phyloP scores from a whole-genome alignment of 1,140 invertebrate species.

The Epicauta chinensis region DNA sequence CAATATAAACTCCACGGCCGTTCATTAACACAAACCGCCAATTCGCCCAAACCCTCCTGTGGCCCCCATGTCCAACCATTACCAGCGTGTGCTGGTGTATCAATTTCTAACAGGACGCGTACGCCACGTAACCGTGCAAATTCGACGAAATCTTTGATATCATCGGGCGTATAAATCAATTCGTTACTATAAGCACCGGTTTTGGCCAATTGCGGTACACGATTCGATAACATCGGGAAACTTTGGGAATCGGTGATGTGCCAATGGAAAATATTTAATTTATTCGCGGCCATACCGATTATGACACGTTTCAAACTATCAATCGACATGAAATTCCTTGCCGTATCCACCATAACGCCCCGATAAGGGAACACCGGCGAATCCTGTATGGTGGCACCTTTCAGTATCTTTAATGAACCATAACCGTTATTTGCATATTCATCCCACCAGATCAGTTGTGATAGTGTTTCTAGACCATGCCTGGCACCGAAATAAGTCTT shows the following conservation, averaged over 20 bases:
- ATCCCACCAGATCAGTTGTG: conserved; percentile 72
- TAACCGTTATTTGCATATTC: conserved; percentile 53
- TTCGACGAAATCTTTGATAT: conserved; percentile 58
- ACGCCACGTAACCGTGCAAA: conserved; percentile 64
- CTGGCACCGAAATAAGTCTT: conserved; percentile 69
- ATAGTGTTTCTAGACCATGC: conserved; percentile 72
- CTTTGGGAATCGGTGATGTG: conserved; percentile 79
- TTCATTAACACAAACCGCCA: conserved; percentile 66
- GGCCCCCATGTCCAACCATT: conserved; percentile 76
- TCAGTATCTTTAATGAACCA: conserved; percentile 50
- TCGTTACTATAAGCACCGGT: conserved; percentile 68
- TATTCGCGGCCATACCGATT: conserved; percentile 69
- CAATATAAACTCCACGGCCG: conserved; percentile 72
- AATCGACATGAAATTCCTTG: conserved; percentile 67
- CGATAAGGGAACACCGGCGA: conserved; percentile 57
- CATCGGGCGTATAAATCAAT: conserved; percentile 60
- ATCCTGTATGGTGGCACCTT: conserved; percentile 50
- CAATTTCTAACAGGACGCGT: conserved; percentile 65
- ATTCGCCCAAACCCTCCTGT: conserved; percentile 55
- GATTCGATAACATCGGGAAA: conserved; percentile 65
- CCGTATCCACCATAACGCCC: conserved; percentile 70
- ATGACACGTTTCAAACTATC: conserved; percentile 63
- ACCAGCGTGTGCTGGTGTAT: conserved; percentile 75
- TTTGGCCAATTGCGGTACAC: conserved; percentile 62
- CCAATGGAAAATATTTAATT: conserved; percentile 83